phyloP scores from a whole-genome alignment of 2,113 vertebrate genomes.

The Jaculus jaculus region DNA sequence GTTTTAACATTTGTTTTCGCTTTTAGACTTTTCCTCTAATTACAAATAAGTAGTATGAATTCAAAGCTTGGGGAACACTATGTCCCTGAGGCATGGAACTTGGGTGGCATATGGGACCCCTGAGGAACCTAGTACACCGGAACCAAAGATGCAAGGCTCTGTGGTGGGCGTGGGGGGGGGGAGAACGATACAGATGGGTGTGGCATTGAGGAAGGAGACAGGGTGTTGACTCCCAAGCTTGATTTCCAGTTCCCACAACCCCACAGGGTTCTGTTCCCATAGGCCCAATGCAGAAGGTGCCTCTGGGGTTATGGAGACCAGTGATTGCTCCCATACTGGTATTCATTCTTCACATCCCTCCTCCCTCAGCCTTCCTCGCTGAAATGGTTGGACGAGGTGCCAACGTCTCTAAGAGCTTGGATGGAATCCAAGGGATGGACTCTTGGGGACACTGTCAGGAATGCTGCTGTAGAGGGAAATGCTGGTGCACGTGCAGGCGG shows the following conservation, averaged over 20 bases:
- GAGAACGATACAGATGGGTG: background rate
- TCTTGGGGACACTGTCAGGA: background rate
- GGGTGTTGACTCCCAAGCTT: background rate
- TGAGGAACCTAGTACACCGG: background rate
- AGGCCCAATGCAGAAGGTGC: background rate
- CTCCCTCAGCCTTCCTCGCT: background rate
- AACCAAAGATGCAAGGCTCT: background rate
- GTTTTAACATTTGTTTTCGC: constrained; percentile 37
- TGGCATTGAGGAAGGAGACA: background rate
- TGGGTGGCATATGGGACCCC: background rate
- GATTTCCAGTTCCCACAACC: background rate
- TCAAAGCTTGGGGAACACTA: background rate
- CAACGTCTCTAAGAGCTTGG: background rate
- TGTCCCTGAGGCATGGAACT: background rate
- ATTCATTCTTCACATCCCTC: background rate
- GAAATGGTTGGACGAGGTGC: background rate
- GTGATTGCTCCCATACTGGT: background rate
- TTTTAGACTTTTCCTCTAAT: background rate
- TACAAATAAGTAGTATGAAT: background rate
- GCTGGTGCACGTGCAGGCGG: background rate
- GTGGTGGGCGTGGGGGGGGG: background rate
- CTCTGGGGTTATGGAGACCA: background rate
- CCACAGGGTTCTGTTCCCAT: background rate
- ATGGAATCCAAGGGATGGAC: constrained; percentile 4
- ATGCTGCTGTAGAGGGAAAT: background rate